Evolutionary conservation across 2,888 invertebrate genomes (phyloP), one percentile per base, ranked within the genome.

Genomic region (Aradus depressus): DNA sequence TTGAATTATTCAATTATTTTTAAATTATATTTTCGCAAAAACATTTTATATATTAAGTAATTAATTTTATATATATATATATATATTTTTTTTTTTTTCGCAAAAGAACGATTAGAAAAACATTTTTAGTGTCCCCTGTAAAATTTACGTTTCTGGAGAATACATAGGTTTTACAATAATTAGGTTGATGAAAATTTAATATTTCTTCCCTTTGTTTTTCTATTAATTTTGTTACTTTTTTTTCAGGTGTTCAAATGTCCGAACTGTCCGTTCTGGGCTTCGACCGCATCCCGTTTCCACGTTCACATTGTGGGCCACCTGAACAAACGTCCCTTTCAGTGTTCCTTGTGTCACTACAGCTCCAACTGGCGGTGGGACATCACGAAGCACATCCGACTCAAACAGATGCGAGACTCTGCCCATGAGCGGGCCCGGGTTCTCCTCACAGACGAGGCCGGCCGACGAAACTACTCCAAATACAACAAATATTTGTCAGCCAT

Each of bases 361-460:
- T 92, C 92, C 23, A 95, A 95, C 66, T 95, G 93, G 92, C 79
- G 92, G 58, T 93, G 92, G 88, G 95, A 95, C 70, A 90, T 95
- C 54, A 89, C 90, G 22, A 90, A 95, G 67, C 96, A 96, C 68
- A 92, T 95, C 58, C 84, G 89, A 63, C 72, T 91, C 62, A 91
- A 90, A 72, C 84, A 86, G 5, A 84, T 51, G 22, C 75, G 88
- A 57, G 90, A 89, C 70, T 81, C 82, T 44, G 80, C 80, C 43
- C 91, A 91, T 67, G 78, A 80, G 62, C 77, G 76, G 56, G 86
- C 84, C 44, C 81, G 83, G 68, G 88, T 91, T 38, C 72, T 91
- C 50, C 85, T 91, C 82, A 90, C 88, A 44, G 90, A 91, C 66
- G 89, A 90, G 69, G 87, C 89, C 32, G 91, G 91, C 6, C 75